Evolutionary conservation across 2,888 invertebrate species (phyloP).

Genomic region (Drosophila ochracea): DNA sequence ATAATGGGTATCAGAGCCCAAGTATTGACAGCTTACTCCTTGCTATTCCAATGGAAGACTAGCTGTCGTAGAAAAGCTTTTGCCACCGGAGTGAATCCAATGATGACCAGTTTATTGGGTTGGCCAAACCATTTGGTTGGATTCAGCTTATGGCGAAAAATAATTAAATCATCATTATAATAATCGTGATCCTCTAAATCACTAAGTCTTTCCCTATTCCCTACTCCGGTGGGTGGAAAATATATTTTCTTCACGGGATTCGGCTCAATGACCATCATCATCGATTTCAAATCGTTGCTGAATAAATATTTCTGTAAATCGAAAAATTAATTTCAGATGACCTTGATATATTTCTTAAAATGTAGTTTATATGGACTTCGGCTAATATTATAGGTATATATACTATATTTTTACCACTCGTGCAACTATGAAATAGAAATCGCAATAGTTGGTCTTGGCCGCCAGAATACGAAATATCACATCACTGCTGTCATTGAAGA

Average conservation of each 20-base stretch:
- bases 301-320: slow-evolving; percentile 34
- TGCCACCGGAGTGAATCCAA: slow-evolving; percentile 73
- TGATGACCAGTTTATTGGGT: slow-evolving; percentile 61
- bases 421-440: slow-evolving; percentile 65
- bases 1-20: not conserved
- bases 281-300: slow-evolving; percentile 67
- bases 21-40: slow-evolving; percentile 53
- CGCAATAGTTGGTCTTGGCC: slow-evolving; percentile 61
- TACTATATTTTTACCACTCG: slow-evolving; percentile 28
- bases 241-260: slow-evolving; percentile 48
- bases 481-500: slow-evolving; percentile 68
- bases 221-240: not conserved
- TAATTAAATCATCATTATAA: slow-evolving; percentile 44
- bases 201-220: accelerated
- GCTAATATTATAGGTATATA: not conserved
- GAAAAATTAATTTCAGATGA: not conserved
- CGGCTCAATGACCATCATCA: slow-evolving; percentile 79
- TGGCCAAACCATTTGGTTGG: slow-evolving; percentile 64
- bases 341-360: not conserved
- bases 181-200: slow-evolving; percentile 42
- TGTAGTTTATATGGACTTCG: not conserved
- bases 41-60: slow-evolving; percentile 74
- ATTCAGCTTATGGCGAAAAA: slow-evolving; percentile 65
- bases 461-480: slow-evolving; percentile 72
- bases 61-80: slow-evolving; percentile 78